Evolutionary conservation across 2,113 vertebrate genomes (phyloP).

Genomic region (Cyrtonyx montezumae): DNA sequence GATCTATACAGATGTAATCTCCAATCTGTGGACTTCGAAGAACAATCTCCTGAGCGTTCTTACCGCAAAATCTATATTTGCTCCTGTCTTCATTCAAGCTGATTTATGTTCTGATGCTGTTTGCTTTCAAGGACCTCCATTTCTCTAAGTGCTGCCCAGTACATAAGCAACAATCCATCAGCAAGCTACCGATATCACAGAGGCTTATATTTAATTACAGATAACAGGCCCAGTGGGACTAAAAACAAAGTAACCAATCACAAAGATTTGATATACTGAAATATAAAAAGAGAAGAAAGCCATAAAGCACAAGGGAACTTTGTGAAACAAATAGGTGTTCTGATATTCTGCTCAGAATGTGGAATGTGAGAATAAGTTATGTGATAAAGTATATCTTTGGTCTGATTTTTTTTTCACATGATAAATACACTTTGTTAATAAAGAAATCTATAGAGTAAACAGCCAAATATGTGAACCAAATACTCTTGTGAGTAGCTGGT

Average conservation of each 20-base stretch:
- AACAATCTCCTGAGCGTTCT: conserved; percentile 69
- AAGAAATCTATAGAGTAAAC: not conserved
- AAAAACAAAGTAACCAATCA: conserved; percentile 46
- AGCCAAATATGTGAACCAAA: not conserved
- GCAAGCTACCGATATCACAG: conserved; percentile 28
- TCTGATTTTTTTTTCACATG: not conserved
- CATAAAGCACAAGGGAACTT: not conserved
- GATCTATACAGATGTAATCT: conserved; percentile 67
- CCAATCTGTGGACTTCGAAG: conserved; percentile 68
- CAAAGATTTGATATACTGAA: conserved; percentile 39
- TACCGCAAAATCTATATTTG: conserved; percentile 71
- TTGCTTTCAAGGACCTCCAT: conserved; percentile 67
- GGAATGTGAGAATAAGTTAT: not conserved
- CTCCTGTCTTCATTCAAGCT: conserved; percentile 54
- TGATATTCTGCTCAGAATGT: not conserved
- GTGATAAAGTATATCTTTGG: not conserved
- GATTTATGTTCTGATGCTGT: conserved; percentile 70
- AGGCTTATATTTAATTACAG: conserved; percentile 73
- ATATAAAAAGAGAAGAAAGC: not conserved
- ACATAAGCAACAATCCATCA: conserved; percentile 68
- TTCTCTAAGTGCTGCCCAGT: conserved; percentile 69
- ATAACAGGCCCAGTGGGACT: conserved; percentile 46
- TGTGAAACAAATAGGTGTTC: conserved; percentile 1
- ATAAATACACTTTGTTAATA: not conserved
- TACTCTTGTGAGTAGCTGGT: not conserved